Percentiles rank a stretch among this genome's conserved stretches.
Conservation (phyloP, 2,888 invertebrate genomes). For the Drosophila imparisetae region DNA sequence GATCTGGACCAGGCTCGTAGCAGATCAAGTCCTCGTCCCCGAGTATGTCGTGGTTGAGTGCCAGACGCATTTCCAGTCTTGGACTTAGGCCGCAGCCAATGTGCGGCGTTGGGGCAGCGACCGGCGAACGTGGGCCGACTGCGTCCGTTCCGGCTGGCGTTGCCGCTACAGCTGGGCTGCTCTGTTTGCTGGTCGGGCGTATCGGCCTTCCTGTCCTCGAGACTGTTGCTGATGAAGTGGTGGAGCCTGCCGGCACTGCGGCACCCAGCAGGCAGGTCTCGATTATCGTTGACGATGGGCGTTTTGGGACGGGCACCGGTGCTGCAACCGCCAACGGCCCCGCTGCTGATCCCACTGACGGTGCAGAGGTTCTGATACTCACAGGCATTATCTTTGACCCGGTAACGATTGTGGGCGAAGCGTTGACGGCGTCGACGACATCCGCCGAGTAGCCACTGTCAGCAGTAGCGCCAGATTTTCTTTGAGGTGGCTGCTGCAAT, state of each 20-base stretch:
- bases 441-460: constrained; percentile 85
- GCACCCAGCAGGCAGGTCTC: constrained; percentile 83
- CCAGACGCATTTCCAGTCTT: constrained; percentile 88
- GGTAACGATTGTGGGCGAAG: constrained; percentile 69
- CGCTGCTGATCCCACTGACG: constrained; percentile 34
- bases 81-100: constrained; percentile 86
- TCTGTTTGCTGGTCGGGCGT: constrained; percentile 43
- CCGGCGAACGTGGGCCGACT: constrained; percentile 62
- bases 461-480: constrained; percentile 84
- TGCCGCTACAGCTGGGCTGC: constrained; percentile 47
- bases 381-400: constrained; percentile 69
- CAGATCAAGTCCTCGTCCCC: constrained; percentile 86
- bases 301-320: constrained; percentile 69
- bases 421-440: constrained; percentile 84
- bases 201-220: constrained; percentile 79
- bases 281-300: constrained; percentile 83
- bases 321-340: constrained; percentile 3
- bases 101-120: constrained; percentile 71
- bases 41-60: constrained; percentile 86
- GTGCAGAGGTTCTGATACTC: constrained; percentile 62
- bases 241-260: constrained; percentile 78
- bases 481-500: constrained; percentile 70
- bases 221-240: constrained; percentile 83
- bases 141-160: constrained; percentile 16
- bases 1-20: constrained; percentile 85